These are phyloP conservation scores for Molanna angustata DNA, from an alignment of 2,888 invertebrate species.

Conservation along the genomic window DNA sequence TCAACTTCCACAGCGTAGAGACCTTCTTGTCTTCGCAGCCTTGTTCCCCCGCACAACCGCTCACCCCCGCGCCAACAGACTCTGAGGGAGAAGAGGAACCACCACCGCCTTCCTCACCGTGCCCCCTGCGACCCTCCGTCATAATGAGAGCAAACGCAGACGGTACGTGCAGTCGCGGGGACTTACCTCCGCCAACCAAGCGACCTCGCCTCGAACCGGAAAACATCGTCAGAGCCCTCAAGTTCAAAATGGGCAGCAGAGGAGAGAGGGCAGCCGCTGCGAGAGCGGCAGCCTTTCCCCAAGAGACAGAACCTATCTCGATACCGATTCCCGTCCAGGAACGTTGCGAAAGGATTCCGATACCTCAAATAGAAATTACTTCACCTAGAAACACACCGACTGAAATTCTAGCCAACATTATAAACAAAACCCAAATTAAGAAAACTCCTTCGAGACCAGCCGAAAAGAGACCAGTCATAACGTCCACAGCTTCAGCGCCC, in stretches of 20 bases:
- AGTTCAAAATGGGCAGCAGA: slow-evolving; percentile 68
- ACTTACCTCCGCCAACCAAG: slow-evolving; percentile 42
- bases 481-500: too few species aligned
- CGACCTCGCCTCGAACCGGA: slow-evolving; percentile 41
- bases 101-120: slow-evolving; percentile 47
- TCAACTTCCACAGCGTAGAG: slow-evolving; percentile 43
- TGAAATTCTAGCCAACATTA: background rate
- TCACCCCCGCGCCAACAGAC: slow-evolving; percentile 85
- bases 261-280: slow-evolving; percentile 48
- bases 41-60: slow-evolving; percentile 46
- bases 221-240: slow-evolving; percentile 66
- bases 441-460: background rate
- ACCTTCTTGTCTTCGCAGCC: slow-evolving; percentile 43
- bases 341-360: background rate
- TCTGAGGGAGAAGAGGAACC: slow-evolving; percentile 69
- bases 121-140: slow-evolving; percentile 63
- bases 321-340: background rate
- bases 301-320: slow-evolving; percentile 22
- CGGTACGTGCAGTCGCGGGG: slow-evolving; percentile 65
- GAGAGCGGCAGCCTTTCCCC: slow-evolving; percentile 35
- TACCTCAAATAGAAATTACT: slow-evolving; percentile 1
- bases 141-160: slow-evolving; percentile 84
- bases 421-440: slow-evolving; percentile 10
- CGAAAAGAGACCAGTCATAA: background rate
- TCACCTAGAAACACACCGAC: slow-evolving; percentile 35